Conservation (phyloP, 2,113 vertebrate genomes). For the Anoura caudifer region DNA sequence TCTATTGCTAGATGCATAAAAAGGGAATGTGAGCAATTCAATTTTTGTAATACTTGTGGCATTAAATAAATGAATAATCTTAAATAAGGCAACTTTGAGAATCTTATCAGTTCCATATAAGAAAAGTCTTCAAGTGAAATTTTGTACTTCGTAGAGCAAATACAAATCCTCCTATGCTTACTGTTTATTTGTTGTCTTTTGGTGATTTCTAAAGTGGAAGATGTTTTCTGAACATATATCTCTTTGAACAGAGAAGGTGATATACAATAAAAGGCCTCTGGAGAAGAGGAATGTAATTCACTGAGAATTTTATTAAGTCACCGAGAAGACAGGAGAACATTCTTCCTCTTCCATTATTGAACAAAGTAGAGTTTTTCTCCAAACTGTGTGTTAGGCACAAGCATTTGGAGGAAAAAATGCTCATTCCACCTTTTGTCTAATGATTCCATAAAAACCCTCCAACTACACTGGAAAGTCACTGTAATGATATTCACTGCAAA, state of each 20-base stretch:
- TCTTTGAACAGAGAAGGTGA: background rate
- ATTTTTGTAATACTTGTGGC: background rate
- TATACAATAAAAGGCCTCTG: background rate
- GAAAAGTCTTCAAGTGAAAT: background rate
- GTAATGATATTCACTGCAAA: background rate
- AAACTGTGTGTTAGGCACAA: background rate
- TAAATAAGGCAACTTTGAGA: background rate
- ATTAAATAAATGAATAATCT: background rate
- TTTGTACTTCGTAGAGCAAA: background rate
- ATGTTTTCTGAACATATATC: background rate
- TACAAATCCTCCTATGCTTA: background rate
- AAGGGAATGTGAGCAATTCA: background rate
- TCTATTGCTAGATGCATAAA: background rate
- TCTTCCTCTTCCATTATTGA: background rate
- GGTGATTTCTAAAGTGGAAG: background rate
- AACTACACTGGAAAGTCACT: background rate
- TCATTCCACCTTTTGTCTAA: background rate
- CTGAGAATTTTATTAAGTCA: background rate
- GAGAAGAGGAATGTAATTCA: background rate
- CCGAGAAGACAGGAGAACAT: background rate
- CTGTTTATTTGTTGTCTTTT: background rate
- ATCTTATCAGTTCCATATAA: background rate
- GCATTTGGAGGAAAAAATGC: background rate
- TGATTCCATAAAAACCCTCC: background rate
- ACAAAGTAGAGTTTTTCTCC: background rate